phyloP scores from a whole-genome alignment of 2,888 invertebrate genomes.

The Magallana nippona region DNA sequence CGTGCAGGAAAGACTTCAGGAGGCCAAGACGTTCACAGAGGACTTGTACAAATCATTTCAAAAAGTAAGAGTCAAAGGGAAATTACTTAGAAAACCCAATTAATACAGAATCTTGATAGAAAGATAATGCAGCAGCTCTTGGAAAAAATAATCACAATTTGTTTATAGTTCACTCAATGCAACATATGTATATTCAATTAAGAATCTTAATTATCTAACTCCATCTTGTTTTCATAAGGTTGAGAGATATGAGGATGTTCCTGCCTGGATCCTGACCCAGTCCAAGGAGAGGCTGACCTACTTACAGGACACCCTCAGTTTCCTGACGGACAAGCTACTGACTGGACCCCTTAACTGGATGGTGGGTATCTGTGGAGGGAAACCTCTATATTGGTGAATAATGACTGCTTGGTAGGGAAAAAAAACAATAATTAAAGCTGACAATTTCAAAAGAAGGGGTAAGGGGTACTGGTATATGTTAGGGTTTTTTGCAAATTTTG shows the following conservation, averaged over 20 bases:
- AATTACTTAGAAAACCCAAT: too few species aligned
- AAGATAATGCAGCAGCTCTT: too few species aligned
- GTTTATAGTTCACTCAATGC: too few species aligned
- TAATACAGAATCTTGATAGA: too few species aligned
- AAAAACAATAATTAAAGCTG: not conserved
- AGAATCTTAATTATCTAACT: too few species aligned
- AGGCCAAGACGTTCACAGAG: conserved; percentile 63
- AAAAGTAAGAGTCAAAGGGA: conserved; percentile 53
- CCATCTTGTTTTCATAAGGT: conserved; percentile 51
- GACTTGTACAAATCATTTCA: conserved; percentile 65
- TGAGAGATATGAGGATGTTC: conserved; percentile 64
- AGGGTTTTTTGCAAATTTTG: too few species aligned
- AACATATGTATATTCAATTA: too few species aligned
- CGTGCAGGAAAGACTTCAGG: conserved; percentile 59
- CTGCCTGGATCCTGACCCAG: conserved; percentile 61
- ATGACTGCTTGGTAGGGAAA: not conserved
- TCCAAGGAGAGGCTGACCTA: conserved; percentile 64
- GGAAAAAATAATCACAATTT: not conserved
- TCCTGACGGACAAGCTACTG: conserved; percentile 61
- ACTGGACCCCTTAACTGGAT: conserved; percentile 64
- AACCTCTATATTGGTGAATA: not conserved
- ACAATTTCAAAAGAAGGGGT: too few species aligned
- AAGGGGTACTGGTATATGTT: too few species aligned
- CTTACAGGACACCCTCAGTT: conserved; percentile 63
- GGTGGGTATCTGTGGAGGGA: conserved; percentile 58